Conservation (phyloP, 1,140 invertebrate species). For the Acromyrmex charruanus region DNA sequence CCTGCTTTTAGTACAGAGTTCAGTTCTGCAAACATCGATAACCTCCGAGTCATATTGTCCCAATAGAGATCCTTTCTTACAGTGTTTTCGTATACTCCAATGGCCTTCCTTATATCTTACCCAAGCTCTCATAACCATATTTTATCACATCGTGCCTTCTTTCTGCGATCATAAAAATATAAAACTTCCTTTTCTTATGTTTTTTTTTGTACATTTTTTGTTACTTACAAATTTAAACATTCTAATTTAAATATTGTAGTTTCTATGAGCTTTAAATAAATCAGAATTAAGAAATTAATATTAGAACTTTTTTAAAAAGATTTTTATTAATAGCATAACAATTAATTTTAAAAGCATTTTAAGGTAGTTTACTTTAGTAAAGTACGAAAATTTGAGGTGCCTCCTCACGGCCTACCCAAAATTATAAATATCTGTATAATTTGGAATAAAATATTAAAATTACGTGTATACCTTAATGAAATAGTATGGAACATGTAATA, state of each 20-base stretch:
- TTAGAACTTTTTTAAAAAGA: neutral
- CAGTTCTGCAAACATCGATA: conserved; percentile 30
- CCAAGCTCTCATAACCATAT: neutral
- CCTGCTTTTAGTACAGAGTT: neutral
- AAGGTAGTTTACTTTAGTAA: no score
- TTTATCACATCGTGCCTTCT: neutral
- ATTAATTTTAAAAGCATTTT: no score
- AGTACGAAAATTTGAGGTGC: no score
- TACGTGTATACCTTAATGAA: no score
- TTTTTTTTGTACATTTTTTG: neutral
- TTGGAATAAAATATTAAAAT: no score
- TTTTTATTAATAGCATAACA: no score
- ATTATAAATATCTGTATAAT: no score
- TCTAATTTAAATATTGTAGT: neutral
- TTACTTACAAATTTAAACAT: neutral
- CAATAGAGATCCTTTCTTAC: neutral
- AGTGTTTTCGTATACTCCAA: neutral
- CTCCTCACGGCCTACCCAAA: no score
- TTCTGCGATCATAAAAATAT: neutral
- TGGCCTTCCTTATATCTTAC: neutral
- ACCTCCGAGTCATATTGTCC: conserved; percentile 3
- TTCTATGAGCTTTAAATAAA: neutral
- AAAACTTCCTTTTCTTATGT: neutral
- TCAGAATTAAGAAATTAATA: neutral
- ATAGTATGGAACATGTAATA: no score